phyloP scores from a whole-genome alignment of 2,797 vertebrate species.

The Pempheris klunzingeri region DNA sequence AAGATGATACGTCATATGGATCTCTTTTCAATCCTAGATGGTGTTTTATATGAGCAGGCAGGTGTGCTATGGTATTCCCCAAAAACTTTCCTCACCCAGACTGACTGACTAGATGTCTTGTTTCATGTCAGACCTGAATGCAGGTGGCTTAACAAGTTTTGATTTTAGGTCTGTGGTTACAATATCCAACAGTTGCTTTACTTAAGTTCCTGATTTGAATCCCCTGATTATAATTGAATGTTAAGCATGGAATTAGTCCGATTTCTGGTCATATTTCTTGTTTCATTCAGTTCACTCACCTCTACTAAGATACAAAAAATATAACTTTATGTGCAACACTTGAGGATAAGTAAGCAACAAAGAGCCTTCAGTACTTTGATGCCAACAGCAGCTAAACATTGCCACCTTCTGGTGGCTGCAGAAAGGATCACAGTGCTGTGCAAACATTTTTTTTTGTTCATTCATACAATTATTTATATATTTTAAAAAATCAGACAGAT shows the following conservation, averaged over 20 bases:
- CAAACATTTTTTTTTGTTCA: slow-evolving; percentile 10
- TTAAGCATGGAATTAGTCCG: neutral
- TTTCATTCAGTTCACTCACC: slow-evolving; percentile 20
- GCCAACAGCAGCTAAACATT: slow-evolving; percentile 66
- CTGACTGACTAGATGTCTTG: slow-evolving; percentile 19
- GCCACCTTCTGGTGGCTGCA: slow-evolving; percentile 70
- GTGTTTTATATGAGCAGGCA: slow-evolving; percentile 1
- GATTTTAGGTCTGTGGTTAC: neutral
- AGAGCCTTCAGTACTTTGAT: neutral
- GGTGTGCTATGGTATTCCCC: slow-evolving; percentile 66
- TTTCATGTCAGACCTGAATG: slow-evolving; percentile 17
- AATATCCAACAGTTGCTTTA: slow-evolving; percentile 14
- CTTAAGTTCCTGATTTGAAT: slow-evolving; percentile 21
- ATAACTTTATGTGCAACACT: neutral
- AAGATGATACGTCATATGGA: slow-evolving; percentile 45
- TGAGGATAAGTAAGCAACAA: slow-evolving; percentile 8
- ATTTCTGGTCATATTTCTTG: neutral
- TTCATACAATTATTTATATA: slow-evolving; percentile 41
- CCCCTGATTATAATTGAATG: neutral
- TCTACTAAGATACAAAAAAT: slow-evolving; percentile 10
- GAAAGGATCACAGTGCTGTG: neutral
- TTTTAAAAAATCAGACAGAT: slow-evolving; percentile 51
- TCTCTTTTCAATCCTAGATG: slow-evolving; percentile 2
- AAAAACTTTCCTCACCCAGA: slow-evolving; percentile 52
- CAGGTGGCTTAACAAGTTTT: slow-evolving; percentile 42